Evolutionary conservation across 2,113 vertebrate species (phyloP).

Genomic region (Myocastor coypus): DNA sequence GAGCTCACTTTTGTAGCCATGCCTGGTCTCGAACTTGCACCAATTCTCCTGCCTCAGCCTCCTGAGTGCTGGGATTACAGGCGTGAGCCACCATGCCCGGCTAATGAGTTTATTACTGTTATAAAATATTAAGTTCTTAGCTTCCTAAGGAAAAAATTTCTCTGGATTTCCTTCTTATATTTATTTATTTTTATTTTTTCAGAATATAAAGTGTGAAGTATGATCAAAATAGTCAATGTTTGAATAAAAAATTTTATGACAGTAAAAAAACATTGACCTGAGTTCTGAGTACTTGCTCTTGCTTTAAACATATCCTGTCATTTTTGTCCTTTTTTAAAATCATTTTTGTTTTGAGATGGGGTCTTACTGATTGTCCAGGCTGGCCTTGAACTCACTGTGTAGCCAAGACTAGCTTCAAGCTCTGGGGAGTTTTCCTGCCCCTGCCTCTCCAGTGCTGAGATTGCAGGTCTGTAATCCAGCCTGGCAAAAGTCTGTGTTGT

Average conservation of each 20-base stretch:
- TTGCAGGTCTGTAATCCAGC: too few species aligned
- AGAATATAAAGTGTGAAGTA: background rate
- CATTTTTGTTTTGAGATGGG: background rate
- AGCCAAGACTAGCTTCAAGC: too few species aligned
- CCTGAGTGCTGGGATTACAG: too few species aligned
- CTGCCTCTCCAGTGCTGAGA: too few species aligned
- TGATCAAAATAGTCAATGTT: background rate
- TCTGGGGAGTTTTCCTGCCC: too few species aligned
- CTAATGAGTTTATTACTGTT: background rate
- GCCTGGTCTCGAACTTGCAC: too few species aligned
- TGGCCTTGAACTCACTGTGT: too few species aligned
- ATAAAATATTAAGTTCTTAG: slow-evolving; percentile 52
- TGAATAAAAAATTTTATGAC: background rate
- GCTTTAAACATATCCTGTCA: too few species aligned
- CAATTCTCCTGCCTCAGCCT: too few species aligned
- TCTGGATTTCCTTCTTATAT: background rate
- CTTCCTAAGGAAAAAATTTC: background rate
- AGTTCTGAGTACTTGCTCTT: background rate
- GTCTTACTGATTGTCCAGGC: background rate
- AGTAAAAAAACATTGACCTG: background rate
- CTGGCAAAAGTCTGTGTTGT: too few species aligned
- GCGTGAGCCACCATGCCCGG: too few species aligned
- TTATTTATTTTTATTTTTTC: background rate
- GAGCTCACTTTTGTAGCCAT: too few species aligned
- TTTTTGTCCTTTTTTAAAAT: background rate